Evolutionary conservation across 2,113 vertebrate genomes (phyloP).

Genomic region (Leuciscus idus): DNA sequence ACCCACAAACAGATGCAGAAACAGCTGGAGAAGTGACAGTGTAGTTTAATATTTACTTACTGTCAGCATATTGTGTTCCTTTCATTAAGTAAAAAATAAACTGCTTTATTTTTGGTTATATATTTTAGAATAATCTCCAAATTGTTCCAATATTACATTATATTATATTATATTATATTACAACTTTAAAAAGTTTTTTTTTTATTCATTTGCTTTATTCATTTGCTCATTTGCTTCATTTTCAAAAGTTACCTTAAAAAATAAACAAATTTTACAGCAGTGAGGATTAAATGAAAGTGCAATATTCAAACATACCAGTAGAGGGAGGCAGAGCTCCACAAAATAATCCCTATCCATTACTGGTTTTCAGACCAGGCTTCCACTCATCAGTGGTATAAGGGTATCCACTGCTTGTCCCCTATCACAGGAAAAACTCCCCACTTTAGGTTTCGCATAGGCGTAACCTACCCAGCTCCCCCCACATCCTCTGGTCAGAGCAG

Average conservation of each 20-base stretch:
- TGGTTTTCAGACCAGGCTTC: conserved; percentile 11
- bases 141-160: not conserved
- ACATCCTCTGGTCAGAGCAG: not conserved
- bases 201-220: not conserved
- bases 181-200: not conserved
- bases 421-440: conserved; percentile 33
- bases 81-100: not conserved
- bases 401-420: conserved; percentile 26
- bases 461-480: not conserved
- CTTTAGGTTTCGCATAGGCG: conserved; percentile 24
- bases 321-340: conserved; percentile 67
- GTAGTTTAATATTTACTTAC: conserved; percentile 38
- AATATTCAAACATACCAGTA: conserved; percentile 51
- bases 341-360: not conserved
- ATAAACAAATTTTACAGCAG: not conserved
- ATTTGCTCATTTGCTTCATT: no score
- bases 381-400: not conserved
- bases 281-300: not conserved
- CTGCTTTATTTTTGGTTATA: not conserved
- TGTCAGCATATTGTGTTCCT: conserved; percentile 12
- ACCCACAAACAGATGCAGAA: conserved; percentile 52
- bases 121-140: not conserved
- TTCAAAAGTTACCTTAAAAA: not conserved
- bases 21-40: conserved; percentile 47
- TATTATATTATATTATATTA: not conserved